phyloP scores from a whole-genome alignment of 2,888 invertebrate species.

The Pyrgus malvae region DNA sequence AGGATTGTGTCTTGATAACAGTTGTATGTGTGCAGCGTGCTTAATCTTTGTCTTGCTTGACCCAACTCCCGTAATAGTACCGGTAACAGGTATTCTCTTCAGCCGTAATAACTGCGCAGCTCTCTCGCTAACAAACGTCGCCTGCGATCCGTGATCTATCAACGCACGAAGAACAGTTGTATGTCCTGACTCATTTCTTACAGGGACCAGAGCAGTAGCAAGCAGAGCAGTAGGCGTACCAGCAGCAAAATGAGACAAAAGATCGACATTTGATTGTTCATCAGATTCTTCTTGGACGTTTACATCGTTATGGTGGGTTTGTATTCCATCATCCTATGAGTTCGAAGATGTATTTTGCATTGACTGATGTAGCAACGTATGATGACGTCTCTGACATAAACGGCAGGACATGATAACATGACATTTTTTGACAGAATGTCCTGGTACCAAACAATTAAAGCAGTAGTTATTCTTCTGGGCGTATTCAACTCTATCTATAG shows the following conservation, averaged over 20 bases:
- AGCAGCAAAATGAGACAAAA: conserved; percentile 22
- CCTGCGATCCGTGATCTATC: conserved; percentile 38
- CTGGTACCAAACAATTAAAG: conserved; percentile 27
- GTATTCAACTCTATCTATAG: conserved; percentile 19
- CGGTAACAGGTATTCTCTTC: not conserved
- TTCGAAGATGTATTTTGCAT: not conserved
- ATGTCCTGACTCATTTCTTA: conserved; percentile 28
- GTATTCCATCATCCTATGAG: not conserved
- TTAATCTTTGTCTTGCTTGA: conserved; percentile 9
- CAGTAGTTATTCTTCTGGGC: conserved; percentile 16
- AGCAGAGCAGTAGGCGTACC: conserved; percentile 29
- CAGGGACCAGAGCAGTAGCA: conserved; percentile 36
- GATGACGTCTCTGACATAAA: conserved; percentile 1
- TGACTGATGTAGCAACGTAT: not conserved
- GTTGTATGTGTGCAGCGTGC: conserved; percentile 8
- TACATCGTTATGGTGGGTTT: not conserved
- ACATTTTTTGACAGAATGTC: conserved; percentile 21
- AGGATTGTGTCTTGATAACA: not conserved
- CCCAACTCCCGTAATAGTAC: not conserved
- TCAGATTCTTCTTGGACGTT: not conserved
- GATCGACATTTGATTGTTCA: not conserved
- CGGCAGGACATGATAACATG: conserved; percentile 9
- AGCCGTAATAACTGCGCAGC: conserved; percentile 25
- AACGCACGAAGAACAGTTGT: conserved; percentile 33
- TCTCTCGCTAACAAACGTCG: conserved; percentile 32